phyloP scores from a whole-genome alignment of 2,113 vertebrate species.

The human region GRCh38 chr6:44427001-44427500 shows the following conservation, averaged over 20 bases:
- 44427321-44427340: neutral
- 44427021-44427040: neutral
- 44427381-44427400: neutral
- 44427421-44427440: neutral
- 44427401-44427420: neutral
- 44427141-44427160: neutral
- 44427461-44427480: neutral
- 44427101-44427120: neutral
- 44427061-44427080: constrained; percentile 16
- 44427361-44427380: neutral
- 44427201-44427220: constrained; percentile 27
- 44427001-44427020: neutral
- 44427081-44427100: neutral
- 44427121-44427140: constrained; percentile 6
- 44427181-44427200: neutral
- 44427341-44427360: neutral
- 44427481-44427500: neutral
- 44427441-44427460: neutral
- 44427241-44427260: neutral
- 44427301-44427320: neutral
- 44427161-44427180: neutral
- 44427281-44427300: neutral
- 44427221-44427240: neutral
- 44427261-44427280: neutral
- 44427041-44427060: constrained; percentile 17